phyloP scores from a whole-genome alignment of 2,113 vertebrate genomes.

The Grus americana region DNA sequence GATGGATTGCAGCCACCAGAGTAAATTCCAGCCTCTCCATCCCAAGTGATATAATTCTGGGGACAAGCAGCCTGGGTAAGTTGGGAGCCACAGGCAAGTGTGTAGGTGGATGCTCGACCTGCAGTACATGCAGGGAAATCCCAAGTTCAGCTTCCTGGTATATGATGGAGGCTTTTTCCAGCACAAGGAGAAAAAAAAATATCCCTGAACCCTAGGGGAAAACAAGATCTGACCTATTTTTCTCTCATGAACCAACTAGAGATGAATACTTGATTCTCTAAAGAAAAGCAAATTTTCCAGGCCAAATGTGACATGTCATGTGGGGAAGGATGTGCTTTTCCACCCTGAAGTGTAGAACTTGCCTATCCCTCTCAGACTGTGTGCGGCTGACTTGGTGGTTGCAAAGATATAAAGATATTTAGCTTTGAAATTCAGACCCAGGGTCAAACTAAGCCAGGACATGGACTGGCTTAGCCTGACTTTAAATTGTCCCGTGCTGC shows the following conservation, averaged over 20 bases:
- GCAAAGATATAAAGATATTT: background rate
- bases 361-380: background rate
- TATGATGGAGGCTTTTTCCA: background rate
- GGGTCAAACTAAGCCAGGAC: background rate
- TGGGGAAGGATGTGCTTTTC: background rate
- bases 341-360: background rate
- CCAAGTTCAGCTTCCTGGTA: background rate
- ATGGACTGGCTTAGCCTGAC: background rate
- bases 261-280: background rate
- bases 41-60: background rate
- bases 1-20: background rate
- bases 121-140: background rate
- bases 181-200: background rate
- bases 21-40: background rate
- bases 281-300: background rate
- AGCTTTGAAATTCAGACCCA: background rate
- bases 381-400: background rate
- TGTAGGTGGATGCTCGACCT: background rate
- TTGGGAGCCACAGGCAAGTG: background rate
- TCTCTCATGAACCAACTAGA: background rate
- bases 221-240: constrained; percentile 31
- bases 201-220: background rate
- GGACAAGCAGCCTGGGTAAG: fast-evolving
- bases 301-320: background rate
- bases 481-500: background rate